Conservation (phyloP, 2,797 vertebrate genomes). For the Brachyrhaphis roseni region DNA sequence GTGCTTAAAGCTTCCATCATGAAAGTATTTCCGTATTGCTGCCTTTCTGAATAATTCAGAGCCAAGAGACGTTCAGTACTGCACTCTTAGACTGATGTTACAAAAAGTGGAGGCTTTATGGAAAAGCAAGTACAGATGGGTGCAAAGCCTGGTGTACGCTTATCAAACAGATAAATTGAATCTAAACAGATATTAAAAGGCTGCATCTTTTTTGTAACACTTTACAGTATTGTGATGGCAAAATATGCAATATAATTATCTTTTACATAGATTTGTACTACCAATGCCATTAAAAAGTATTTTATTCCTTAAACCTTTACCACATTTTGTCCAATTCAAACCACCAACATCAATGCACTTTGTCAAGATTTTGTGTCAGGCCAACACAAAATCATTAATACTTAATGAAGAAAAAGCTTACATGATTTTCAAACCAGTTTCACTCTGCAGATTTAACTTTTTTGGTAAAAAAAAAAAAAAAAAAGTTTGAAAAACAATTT, state of each 20-base stretch:
- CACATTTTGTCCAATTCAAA: background rate
- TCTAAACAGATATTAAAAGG: conserved; percentile 10
- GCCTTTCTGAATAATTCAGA: conserved; percentile 73
- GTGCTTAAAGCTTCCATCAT: conserved; percentile 61
- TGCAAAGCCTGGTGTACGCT: conserved; percentile 16
- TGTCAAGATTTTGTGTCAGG: background rate
- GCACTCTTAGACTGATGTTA: conserved; percentile 34
- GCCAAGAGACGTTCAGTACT: conserved; percentile 45
- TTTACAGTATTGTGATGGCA: conserved; percentile 5
- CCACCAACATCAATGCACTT: background rate
- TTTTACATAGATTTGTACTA: background rate
- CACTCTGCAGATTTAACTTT: background rate
- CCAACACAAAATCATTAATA: background rate
- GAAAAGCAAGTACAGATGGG: conserved; percentile 49
- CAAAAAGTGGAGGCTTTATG: conserved; percentile 57
- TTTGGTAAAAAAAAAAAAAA: background rate
- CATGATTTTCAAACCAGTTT: background rate
- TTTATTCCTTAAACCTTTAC: background rate
- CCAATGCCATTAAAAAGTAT: background rate
- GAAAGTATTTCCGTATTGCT: conserved; percentile 68
- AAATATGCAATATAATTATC: background rate
- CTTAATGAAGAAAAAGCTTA: background rate
- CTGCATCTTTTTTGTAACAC: conserved; percentile 1
- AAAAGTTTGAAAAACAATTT: background rate
- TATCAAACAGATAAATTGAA: conserved; percentile 19